Evolutionary conservation across 2,113 vertebrate species (phyloP).

Genomic region (Percina caprodes): DNA sequence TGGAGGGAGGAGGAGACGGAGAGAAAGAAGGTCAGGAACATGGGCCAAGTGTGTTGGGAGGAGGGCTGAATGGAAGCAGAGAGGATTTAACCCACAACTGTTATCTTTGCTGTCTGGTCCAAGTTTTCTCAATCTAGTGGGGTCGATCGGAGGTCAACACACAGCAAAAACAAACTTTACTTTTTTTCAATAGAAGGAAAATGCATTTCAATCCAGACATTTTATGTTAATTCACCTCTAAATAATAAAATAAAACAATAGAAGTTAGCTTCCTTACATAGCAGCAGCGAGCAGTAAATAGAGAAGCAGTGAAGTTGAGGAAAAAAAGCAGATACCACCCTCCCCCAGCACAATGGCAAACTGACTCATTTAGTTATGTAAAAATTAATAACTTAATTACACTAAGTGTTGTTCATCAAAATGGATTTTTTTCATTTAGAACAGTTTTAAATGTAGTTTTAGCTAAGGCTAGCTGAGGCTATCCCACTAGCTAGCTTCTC

Average conservation of each 20-base stretch:
- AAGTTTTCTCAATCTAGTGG: neutral
- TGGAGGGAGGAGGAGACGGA: conserved; percentile 20
- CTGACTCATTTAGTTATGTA: neutral
- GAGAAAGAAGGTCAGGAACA: conserved; percentile 42
- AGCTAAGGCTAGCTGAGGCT: neutral
- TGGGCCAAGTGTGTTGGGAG: conserved; percentile 30
- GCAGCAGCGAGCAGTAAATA: no score
- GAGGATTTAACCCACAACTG: conserved; percentile 15
- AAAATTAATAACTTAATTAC: neutral
- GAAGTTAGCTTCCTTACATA: no score
- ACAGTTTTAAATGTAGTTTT: neutral
- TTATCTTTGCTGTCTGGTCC: neutral
- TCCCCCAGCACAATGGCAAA: neutral
- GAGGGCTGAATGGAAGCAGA: conserved; percentile 17
- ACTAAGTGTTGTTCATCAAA: no score
- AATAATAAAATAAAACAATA: neutral
- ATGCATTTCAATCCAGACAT: neutral
- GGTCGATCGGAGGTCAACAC: neutral
- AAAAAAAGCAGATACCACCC: neutral
- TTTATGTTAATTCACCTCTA: neutral
- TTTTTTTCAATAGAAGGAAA: neutral
- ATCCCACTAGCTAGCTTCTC: neutral
- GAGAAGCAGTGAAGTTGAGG: neutral
- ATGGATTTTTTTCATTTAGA: neutral
- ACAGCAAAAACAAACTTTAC: neutral